Evolutionary conservation across 1,140 invertebrate genomes (phyloP), one percentile per base, ranked within the genome.

Genomic region (Campoletis sonorensis): DNA sequence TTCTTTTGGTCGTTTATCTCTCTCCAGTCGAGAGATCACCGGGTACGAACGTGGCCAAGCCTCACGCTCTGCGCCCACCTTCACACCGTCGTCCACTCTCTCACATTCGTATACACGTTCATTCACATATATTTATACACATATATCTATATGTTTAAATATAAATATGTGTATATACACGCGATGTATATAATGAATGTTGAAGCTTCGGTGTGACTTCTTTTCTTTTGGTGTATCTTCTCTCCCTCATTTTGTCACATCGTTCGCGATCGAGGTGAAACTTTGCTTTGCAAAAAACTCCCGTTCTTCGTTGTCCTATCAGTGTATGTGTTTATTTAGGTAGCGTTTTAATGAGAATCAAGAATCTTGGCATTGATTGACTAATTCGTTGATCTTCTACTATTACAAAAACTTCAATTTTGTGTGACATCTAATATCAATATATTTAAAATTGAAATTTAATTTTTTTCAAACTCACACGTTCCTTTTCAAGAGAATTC

Each of bases 1-100:
- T 83, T 83, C 75, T 83, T 82, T 70, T 80, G 64, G 30, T 70
- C 81, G 81, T 82, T 82, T 79, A 79, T 82, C 70, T 78, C 70
- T 78, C 68, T 33, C 45, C 3, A 8, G 61, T 27, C 61, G 61
- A 27, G 61, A 64, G 10, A 1, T 16, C 16, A 70, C 16, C 16
- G 30, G 58, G 49, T 23, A 72, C 80, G 77, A 72, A 70, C 30
- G 49, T 61, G 68, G 18, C 49, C 49, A n/a, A 70, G 49, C 58
- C 37, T 80, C 45, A 45, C 79, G 79, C 61, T 30, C 51, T 79
- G 37, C 37, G 37, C 37, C 61, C 77, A 40, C 27, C 61, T 40
- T 18, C 13, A 70, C 11, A 33, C 27, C 30, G 33, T 49, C 21
- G 30, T 33, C 21, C 45, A 75, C 15, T 7, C 26, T 21, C 23